A percentile compares a stretch with the other conserved stretches of the same genome.
Evolutionary conservation across 1,140 invertebrate genomes (phyloP).

Genomic region (Diorhabda elongata): DNA sequence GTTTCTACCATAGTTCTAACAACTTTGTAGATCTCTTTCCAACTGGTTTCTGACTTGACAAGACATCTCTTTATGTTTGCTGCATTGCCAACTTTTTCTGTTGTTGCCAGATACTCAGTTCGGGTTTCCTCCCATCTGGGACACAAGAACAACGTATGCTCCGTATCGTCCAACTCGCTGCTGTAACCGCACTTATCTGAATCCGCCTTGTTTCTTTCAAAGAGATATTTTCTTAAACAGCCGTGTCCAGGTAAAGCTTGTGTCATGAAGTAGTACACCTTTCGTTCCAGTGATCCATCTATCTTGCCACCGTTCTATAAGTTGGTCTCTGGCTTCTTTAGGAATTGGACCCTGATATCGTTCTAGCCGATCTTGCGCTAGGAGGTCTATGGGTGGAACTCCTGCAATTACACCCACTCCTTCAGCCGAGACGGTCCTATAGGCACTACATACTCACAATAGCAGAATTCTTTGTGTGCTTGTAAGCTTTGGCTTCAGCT

Average conservation of each 20-base stretch:
- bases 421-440: neutral
- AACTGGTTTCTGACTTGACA: neutral
- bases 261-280: no score
- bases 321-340: neutral
- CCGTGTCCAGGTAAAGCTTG: neutral
- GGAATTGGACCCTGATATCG: neutral
- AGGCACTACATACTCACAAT: neutral
- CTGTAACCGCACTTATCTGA: neutral
- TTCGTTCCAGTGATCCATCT: neutral
- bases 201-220: neutral
- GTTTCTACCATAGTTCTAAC: constrained; percentile 5
- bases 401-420: neutral
- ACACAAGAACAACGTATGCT: constrained; percentile 2
- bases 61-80: neutral
- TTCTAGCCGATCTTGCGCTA: neutral
- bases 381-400: neutral
- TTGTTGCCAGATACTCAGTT: neutral
- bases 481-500: neutral
- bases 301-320: neutral
- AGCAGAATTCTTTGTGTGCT: neutral
- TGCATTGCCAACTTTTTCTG: neutral
- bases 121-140: constrained; percentile 6
- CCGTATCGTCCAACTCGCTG: constrained; percentile 2
- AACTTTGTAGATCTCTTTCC: neutral
- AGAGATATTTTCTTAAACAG: neutral